Evolutionary conservation across 2,888 invertebrate genomes (phyloP), one percentile per base, ranked within the genome.

Genomic region (Oeneis ivallda): DNA sequence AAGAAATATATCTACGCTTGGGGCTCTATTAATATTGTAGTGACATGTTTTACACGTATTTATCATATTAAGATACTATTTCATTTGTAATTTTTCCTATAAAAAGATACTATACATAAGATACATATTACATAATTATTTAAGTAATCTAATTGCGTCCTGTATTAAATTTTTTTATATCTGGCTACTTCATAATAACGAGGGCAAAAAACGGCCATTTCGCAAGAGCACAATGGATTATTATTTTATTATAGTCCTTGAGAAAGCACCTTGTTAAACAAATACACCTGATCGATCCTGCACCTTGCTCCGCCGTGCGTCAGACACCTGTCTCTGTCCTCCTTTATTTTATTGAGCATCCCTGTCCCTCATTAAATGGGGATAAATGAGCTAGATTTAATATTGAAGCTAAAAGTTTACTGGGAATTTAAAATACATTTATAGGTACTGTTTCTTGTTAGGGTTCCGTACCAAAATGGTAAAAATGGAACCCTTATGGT

Each of bases 261-360:
- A 79, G 76, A 78, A 77, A 84, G 83, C 90, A 89, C 89, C 89
- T 89, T 89, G 87, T 86, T 83, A 82, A 87, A 84, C 85, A 89
- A 91, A 91, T 82, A 89, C 89, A 91, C 90, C 91, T 91, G 90
- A 92, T 86, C 86, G 83, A 83, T 85, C 77, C 74, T 87, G 89
- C 91, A 92, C 90, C 91, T 92, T 92, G 90, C 86, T 83, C 78
- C 77, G 77, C 82, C 78, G 79, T 78, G 74, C 76, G 77, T 47
- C 73, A 70, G 53, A 15, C 78, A 80, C 80, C 83, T 81, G 81
- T 85, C 84, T 75, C 71, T 74, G 75, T 81, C 71, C 78, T 73
- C 79, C 74, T 77, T 76, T 73, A 71, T 74, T 73, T 71, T 71
- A 65, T 68, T 69, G 47, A 58, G 70, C 69, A 69, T 82, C 81